Evolutionary conservation across 2,113 vertebrate species (phyloP), one percentile per base, ranked within the genome.

Genomic region (Bambusicola thoracicus): DNA sequence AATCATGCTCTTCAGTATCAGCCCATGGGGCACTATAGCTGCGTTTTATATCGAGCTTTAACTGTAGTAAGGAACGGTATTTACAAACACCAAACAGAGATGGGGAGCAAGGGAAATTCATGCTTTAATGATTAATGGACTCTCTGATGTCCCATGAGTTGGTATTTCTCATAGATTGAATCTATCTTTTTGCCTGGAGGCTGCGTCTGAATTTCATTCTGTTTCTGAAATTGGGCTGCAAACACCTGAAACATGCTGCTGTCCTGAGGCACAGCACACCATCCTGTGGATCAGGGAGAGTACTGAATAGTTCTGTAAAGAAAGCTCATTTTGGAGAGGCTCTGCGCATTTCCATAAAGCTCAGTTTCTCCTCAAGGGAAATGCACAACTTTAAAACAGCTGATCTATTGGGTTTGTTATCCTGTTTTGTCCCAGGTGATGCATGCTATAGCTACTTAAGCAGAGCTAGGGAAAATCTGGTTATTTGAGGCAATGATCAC

Each of bases 161-260:
- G 80, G 25, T 85, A 15, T 69, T 85, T 94, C 92, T 94, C 85
- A 74, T 68, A 77, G 84, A 79, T 89, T 65, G 51, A 48, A 58
- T 92, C 82, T 85, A 81, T 61, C 66, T 95, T 79, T 94, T 79
- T 94, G 30, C 94, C 94, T 87, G 85, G 59, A 75, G 81, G 81
- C 87, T 87, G 62, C 55, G 67, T 89, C 92, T 96, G 93, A 90
- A 82, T 95, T 95, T 94, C 86, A 90, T 95, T 94, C 67, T n/a
- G 10, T 58, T 94, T 91, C 87, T 90, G 81, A 89, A 69, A 63
- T 76, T 4, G 20, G 78, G 66, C 85, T 92, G 78, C 87, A 53
- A 48, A 77, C 70, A 75, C 73, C 92, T 91, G 72, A 90, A 86
- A 44, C 8, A 40, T 36, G 2, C 30, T 40, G 62, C 40, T 46